Evolutionary conservation across 2,797 vertebrate species (phyloP), one percentile per base, ranked within the genome.

Genomic region (Meriones psammophilus): DNA sequence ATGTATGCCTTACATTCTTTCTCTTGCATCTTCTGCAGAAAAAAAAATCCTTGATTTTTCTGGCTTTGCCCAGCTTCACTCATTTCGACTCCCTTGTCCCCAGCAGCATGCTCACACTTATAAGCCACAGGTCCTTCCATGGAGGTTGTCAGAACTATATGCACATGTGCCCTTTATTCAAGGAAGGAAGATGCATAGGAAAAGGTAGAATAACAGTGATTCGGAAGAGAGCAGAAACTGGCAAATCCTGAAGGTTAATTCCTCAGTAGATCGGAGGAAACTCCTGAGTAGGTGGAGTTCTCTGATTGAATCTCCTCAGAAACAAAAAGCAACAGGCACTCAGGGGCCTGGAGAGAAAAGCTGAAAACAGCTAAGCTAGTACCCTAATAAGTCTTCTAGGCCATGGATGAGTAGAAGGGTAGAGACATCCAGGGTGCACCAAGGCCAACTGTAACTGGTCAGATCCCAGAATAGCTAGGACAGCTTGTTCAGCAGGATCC

Each of bases 401-500:
- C 56, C 58, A 3, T 15, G 26, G 7, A 6, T 42, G 20, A 93
- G 39, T 69, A 39, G 18, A 60, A 83, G 4, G 42, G 1, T 76
- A 50, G 80, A 64, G 87, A 20, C 12, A 36, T 13, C 56, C 33
- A 8, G 9, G 42, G 77, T 69, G 56, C 15, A 12, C 50, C 0
- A 9, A 69, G 62, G 22, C 90, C 50, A 56, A 12, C 42, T 68
- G 36, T 90, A 66, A 60, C 0, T 12, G 20, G 66, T 69, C 12
- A 4, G 60, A 42, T 74, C 85, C 78, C 64, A 46, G 68, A 68
- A 76, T 86, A 92, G 73, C 9, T 92, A 71, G 68, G 94, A 94
- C 42, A 94, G 81, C 33, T 88, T 94, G 90, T 90, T 92, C 73
- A 69, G 62, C 80, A 62, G 85, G 71, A 42, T 74, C 84, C 68